Base-by-base conservation (phyloP, 2,888 invertebrate genomes). In the Campoplex capitator region DNA sequence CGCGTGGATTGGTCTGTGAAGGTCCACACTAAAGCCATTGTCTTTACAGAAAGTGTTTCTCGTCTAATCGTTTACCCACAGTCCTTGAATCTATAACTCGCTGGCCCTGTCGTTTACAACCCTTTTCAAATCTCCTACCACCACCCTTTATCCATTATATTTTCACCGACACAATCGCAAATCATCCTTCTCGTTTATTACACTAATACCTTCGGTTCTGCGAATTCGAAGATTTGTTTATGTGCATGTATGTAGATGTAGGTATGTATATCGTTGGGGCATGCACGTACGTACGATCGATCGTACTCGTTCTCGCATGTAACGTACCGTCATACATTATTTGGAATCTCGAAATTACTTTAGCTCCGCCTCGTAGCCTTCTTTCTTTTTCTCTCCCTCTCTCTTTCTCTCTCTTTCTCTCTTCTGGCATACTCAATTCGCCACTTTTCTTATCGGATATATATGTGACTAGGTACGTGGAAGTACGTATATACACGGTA, bases 271-370 rank as follows among this genome's bases (percentile, higher is more conserved):
- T 45, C 56, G 13, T 28, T 67, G 71, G 84, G 11, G 23, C 35
- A 82, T 23, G 78, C 86, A 86, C 83, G 85, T 87, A 83, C 45
- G 62, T 28, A n/a, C 73, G 79, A 86, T 86, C 84, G 86, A 88
- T 87, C 75, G 84, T 51, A 48, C 71, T 48, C 71, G 68, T 81
- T 81, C 86, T 71, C 62, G 32, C 75, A 67, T 81, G 74, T 84
- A 84, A 78, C 79, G 79, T 85, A 81, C 62, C 38, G 77, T 68
- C 87, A 88, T 88, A 84, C 85, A 89, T 90, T 91, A 91, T 90
- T 89, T 85, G 80, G 86, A 88, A 89, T 89, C 87, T 88, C 71
- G 85, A 89, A 90, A 90, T 90, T 89, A 90, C 89, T 90, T 91
- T 88, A 71, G 74, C 79, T 62, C 67, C 62, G 28, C 54, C 68